Conservation (phyloP, 1,140 invertebrate genomes). For the Brachionus rubens region DNA sequence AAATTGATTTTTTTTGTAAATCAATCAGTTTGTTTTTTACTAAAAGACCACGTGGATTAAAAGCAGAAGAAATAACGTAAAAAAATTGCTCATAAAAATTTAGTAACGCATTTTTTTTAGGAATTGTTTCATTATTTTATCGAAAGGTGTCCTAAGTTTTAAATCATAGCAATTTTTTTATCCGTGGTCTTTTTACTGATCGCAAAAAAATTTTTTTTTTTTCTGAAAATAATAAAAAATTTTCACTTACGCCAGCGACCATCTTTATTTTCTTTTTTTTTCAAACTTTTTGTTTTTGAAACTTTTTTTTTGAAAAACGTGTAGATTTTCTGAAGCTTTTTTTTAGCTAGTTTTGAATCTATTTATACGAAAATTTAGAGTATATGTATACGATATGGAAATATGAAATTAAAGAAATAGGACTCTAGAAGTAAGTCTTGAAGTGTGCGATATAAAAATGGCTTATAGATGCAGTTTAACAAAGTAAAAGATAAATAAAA, state of each 20-base stretch:
- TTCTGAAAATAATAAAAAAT: neutral
- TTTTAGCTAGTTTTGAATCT: too few relatives aligned
- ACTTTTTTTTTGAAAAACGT: constrained; percentile 27
- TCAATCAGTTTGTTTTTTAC: neutral
- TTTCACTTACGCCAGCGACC: constrained; percentile 45
- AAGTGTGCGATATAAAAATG: neutral
- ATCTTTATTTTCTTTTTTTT: constrained; percentile 3
- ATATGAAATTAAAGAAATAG: neutral
- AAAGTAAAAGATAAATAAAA: neutral
- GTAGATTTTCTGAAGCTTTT: neutral
- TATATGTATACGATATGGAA: neutral
- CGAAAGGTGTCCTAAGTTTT: constrained; percentile 45
- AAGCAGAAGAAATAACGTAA: too few relatives aligned
- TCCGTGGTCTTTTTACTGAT: constrained; percentile 41
- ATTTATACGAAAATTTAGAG: neutral
- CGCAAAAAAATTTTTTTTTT: constrained; percentile 47
- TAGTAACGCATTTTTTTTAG: constrained; percentile 43
- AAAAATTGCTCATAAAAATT: constrained; percentile 33
- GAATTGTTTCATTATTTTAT: constrained; percentile 20
- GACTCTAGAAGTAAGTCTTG: neutral
- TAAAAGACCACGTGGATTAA: constrained; percentile 23
- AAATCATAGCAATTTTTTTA: constrained; percentile 42
- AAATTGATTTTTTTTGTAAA: constrained; percentile 16
- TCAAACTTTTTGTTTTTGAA: constrained; percentile 10
- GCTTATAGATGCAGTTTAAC: constrained; percentile 23